A percentile compares a stretch with the other conserved stretches of the same genome.
Conservation (phyloP, 2,113 vertebrate genomes). For the Dunckerocampus dactyliophorus region DNA sequence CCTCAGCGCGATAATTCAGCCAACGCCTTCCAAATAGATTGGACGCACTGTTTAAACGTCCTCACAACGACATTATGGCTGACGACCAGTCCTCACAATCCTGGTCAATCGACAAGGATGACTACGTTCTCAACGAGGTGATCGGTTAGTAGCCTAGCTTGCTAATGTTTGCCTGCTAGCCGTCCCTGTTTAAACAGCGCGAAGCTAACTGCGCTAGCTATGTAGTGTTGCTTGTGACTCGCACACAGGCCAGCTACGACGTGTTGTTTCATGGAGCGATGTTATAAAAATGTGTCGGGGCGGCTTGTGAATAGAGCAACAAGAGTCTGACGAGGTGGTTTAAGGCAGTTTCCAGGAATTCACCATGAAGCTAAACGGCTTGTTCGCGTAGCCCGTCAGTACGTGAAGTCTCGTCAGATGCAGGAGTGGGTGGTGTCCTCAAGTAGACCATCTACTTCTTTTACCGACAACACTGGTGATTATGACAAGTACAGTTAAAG, state of each 20-base stretch:
- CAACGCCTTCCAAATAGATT: slow-evolving; percentile 9
- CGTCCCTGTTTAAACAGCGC: slow-evolving; percentile 21
- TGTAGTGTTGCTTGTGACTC: slow-evolving; percentile 18
- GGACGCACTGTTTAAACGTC: slow-evolving; percentile 19
- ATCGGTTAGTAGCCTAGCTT: slow-evolving; percentile 82
- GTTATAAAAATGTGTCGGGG: slow-evolving; percentile 1
- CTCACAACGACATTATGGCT: slow-evolving; percentile 75
- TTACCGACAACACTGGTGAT: slow-evolving; percentile 12
- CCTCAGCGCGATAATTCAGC: slow-evolving; percentile 23
- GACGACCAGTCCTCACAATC: slow-evolving; percentile 84
- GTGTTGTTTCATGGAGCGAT: background rate
- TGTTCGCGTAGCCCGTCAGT: slow-evolving; percentile 29
- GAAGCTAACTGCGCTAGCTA: slow-evolving; percentile 34
- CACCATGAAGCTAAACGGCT: slow-evolving; percentile 28
- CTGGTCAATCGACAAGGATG: slow-evolving; percentile 91
- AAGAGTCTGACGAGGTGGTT: slow-evolving; percentile 8
- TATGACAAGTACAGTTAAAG: background rate
- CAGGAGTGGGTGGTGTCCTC: slow-evolving; percentile 42
- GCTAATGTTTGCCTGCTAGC: slow-evolving; percentile 54
- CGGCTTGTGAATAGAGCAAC: background rate
- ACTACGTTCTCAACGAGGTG: slow-evolving; percentile 93
- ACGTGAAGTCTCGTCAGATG: slow-evolving; percentile 16
- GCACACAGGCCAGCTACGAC: slow-evolving; percentile 17
- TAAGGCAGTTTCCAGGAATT: background rate
- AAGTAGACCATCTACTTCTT: slow-evolving; percentile 23